phyloP scores from a whole-genome alignment of 2,888 invertebrate species.

The Lithophane ornitopus region DNA sequence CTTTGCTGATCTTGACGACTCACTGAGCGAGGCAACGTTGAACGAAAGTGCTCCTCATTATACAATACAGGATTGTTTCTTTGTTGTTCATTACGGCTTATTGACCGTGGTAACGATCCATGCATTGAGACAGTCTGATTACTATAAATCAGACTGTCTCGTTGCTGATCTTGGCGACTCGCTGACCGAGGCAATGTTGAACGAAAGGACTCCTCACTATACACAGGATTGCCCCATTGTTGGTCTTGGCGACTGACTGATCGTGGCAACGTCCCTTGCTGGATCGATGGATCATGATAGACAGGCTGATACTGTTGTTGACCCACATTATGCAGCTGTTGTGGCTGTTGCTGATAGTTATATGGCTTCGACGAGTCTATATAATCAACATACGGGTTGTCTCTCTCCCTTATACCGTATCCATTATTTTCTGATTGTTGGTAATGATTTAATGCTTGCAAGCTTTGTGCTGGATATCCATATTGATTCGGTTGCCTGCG shows the following conservation, averaged over 20 bases:
- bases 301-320: slow-evolving; percentile 79
- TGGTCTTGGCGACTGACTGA: slow-evolving; percentile 71
- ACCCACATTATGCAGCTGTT: slow-evolving; percentile 59
- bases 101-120: slow-evolving; percentile 79
- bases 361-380: slow-evolving; percentile 73
- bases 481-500: slow-evolving; percentile 80
- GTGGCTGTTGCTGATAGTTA: slow-evolving; percentile 65
- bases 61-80: slow-evolving; percentile 50
- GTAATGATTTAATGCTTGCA: slow-evolving; percentile 83
- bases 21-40: slow-evolving; percentile 79
- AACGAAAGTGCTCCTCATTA: slow-evolving; percentile 70
- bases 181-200: slow-evolving; percentile 80
- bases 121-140: slow-evolving; percentile 62
- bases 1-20: slow-evolving; percentile 58
- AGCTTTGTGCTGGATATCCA: slow-evolving; percentile 86
- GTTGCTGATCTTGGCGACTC: slow-evolving; percentile 58
- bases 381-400: slow-evolving; percentile 81
- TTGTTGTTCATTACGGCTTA: slow-evolving; percentile 70
- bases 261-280: slow-evolving; percentile 80
- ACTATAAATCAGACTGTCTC: slow-evolving; percentile 66
- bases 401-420: slow-evolving; percentile 71
- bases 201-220: slow-evolving; percentile 69
- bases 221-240: slow-evolving; percentile 59
- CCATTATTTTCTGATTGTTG: slow-evolving; percentile 74
- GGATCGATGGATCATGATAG: slow-evolving; percentile 74